Conservation (phyloP, 2,888 invertebrate species). For the Eilema caniola region DNA sequence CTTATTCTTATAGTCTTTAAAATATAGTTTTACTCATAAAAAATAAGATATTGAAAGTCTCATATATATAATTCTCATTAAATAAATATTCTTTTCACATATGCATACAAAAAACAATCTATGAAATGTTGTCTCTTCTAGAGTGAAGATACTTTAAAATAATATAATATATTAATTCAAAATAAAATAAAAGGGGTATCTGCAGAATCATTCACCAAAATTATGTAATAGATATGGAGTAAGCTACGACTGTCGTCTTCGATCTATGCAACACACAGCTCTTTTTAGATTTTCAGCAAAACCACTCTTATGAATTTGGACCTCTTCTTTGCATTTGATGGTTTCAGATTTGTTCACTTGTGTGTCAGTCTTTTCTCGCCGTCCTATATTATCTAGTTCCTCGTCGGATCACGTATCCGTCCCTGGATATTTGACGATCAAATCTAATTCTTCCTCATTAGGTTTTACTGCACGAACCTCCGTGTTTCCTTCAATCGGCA, state of each 20-base stretch:
- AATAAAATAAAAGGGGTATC: slow-evolving; percentile 23
- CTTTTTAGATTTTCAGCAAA: slow-evolving; percentile 80
- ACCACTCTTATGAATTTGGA: slow-evolving; percentile 75
- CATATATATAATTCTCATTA: background rate
- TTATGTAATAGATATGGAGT: slow-evolving; percentile 31
- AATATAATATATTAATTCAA: too few species aligned
- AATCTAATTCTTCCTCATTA: slow-evolving; percentile 79
- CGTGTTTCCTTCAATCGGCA: slow-evolving; percentile 61
- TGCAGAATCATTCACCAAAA: slow-evolving; percentile 9
- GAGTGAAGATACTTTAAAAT: slow-evolving; percentile 30
- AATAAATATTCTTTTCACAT: background rate
- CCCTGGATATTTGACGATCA: slow-evolving; percentile 81
- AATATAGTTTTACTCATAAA: background rate
- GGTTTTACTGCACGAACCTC: slow-evolving; percentile 73
- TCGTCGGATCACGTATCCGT: slow-evolving; percentile 86
- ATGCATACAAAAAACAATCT: background rate
- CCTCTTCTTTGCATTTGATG: slow-evolving; percentile 68
- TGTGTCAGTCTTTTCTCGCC: slow-evolving; percentile 73
- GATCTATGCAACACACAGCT: slow-evolving; percentile 83
- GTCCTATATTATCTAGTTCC: slow-evolving; percentile 61
- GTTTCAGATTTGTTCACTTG: slow-evolving; percentile 58
- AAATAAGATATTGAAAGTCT: background rate
- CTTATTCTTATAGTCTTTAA: slow-evolving; percentile 19
- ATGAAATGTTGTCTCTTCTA: slow-evolving; percentile 18
- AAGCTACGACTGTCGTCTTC: slow-evolving; percentile 76